These are phyloP conservation scores for Sminthopsis crassicaudata DNA, from an alignment of 2,113 vertebrate genomes.

Conservation along the genomic window DNA sequence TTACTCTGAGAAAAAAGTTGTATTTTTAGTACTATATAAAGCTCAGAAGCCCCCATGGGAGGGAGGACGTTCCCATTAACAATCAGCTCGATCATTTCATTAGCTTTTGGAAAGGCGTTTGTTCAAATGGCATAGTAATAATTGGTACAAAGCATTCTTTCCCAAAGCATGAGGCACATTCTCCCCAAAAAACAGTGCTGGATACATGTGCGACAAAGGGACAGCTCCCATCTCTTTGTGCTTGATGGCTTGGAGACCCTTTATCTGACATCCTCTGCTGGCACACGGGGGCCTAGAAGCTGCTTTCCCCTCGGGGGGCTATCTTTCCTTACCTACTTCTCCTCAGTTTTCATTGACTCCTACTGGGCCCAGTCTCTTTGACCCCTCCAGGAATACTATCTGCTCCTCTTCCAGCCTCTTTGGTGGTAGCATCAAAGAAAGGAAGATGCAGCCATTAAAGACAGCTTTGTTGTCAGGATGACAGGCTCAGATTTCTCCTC, in stretches of 20 bases:
- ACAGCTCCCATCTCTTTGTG: not conserved
- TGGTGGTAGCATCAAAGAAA: not conserved
- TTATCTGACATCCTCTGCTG: not conserved
- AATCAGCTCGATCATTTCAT: not conserved
- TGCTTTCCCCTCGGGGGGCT: not conserved
- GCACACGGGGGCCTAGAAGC: not conserved
- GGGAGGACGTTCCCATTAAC: not conserved
- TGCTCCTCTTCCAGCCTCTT: not conserved
- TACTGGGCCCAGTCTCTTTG: not conserved
- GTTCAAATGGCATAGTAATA: not conserved
- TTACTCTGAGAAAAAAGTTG: not conserved
- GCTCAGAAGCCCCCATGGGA: not conserved
- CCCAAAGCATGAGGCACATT: not conserved
- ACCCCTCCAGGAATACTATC: not conserved
- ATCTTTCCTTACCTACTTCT: not conserved
- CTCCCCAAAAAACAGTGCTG: not conserved
- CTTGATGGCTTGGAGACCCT: not conserved
- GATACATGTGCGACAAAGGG: not conserved
- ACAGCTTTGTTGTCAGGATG: not conserved
- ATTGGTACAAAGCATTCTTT: not conserved
- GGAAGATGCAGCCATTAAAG: rapidly evolving
- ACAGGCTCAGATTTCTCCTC: not conserved
- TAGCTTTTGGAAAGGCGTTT: not conserved
- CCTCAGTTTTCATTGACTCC: not conserved
- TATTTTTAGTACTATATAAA: not conserved